Evolutionary conservation across 2,113 vertebrate genomes (phyloP), one percentile per base, ranked within the genome.

Genomic region (Sarotherodon lohbergeri): DNA sequence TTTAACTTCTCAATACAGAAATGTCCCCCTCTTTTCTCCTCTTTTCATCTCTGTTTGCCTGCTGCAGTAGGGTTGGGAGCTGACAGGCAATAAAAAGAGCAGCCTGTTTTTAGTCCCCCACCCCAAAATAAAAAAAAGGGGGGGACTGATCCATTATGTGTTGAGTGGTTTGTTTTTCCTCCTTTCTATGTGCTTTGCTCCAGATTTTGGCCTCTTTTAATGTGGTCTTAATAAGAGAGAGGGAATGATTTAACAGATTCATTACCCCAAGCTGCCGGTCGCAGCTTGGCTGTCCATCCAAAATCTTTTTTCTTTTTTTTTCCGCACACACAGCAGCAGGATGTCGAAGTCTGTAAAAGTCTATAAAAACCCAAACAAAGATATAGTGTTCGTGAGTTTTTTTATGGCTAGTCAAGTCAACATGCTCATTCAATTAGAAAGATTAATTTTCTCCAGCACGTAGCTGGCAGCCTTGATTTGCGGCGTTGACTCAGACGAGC

Each of bases 141-240:
- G 39, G 80, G 86, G 78, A 80, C 81, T 27, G 79, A 89, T 89
- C 90, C 82, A 90, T 94, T 94, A 90, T 91, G 61, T 56, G 83
- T 91, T 50, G 94, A 95, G 94, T 91, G 94, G 95, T 95, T 96
- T 95, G 94, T 95, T 96, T 95, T 94, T 92, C 91, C 80, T 90
- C 90, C 78, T 86, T 61, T 93, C 89, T 87, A 73, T 93, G 92
- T 94, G 86, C 93, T 94, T 94, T 91, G 90, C 90, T 94, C 91
- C 91, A 95, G 91, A 92, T 95, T 94, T 90, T 92, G 91, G 90
- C 91, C 94, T 91, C 88, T 91, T 93, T 88, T 95, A 95, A 95
- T 91, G 93, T 91, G 83, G 79, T 83, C 92, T 88, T 94, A 94
- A 93, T 92, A 93, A 93, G 86, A 82, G 82, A 89, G 88, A 90